Evolutionary conservation across 2,888 invertebrate genomes (phyloP).

Genomic region (Dichetophora obliterata): DNA sequence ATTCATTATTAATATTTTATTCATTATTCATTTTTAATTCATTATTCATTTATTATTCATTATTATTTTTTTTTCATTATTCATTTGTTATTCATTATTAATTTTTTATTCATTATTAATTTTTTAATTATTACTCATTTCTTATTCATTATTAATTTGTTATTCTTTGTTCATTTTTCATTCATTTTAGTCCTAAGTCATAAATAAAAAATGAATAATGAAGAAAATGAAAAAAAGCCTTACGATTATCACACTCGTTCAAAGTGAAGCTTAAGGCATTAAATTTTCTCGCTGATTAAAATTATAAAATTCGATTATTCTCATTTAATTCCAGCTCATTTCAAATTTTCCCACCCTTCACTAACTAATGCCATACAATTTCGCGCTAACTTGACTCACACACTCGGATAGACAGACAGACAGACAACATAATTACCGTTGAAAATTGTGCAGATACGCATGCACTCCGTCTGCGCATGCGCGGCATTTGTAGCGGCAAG

Average conservation of each 20-base stretch:
- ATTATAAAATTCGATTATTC: not conserved
- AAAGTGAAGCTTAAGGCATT: not conserved
- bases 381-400: not conserved
- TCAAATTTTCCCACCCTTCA: conserved; percentile 20
- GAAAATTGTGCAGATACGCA: conserved; percentile 21
- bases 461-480: conserved; percentile 27
- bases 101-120: too few relatives aligned
- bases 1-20: too few relatives aligned
- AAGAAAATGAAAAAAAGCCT: too few relatives aligned
- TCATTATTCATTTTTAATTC: too few relatives aligned
- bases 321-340: not conserved
- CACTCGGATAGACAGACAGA: not conserved
- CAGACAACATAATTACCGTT: conserved; percentile 35
- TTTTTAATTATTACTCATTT: too few relatives aligned
- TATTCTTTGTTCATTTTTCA: too few relatives aligned
- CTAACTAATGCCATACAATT: not conserved
- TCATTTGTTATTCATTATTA: too few relatives aligned
- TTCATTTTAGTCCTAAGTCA: too few relatives aligned
- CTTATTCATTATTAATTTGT: too few relatives aligned
- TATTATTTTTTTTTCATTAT: too few relatives aligned
- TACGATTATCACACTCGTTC: not conserved
- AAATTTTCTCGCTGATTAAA: not conserved
- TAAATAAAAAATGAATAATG: too few relatives aligned
- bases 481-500: conserved; percentile 1
- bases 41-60: too few relatives aligned